Evolutionary conservation across 1,140 invertebrate genomes (phyloP).

Genomic region (Phocides pigmalion): DNA sequence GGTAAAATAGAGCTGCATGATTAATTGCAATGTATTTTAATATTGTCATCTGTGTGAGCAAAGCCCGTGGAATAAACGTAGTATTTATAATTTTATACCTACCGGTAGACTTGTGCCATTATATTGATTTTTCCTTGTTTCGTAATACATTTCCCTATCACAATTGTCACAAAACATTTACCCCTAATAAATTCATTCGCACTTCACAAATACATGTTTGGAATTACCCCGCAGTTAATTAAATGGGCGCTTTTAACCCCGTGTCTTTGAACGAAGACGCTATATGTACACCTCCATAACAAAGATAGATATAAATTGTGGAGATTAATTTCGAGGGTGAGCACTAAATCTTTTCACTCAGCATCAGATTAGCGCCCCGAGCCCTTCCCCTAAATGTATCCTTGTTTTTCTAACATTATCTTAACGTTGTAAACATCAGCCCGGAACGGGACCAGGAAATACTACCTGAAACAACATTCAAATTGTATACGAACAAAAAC

Average conservation of each 20-base stretch:
- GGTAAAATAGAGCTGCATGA: too few relatives aligned
- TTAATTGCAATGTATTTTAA: too few relatives aligned
- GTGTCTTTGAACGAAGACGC: constrained; percentile 25
- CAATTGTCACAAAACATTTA: not conserved
- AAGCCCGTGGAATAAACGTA: too few relatives aligned
- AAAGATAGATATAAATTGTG: constrained; percentile 31
- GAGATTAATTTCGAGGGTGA: constrained; percentile 58
- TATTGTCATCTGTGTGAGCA: too few relatives aligned
- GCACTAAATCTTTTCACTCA: constrained; percentile 69
- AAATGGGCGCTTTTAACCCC: constrained; percentile 34
- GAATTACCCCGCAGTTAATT: constrained; percentile 30
- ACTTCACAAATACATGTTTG: constrained; percentile 14
- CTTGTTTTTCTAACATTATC: constrained; percentile 70
- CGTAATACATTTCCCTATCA: constrained; percentile 5
- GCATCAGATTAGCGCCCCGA: constrained; percentile 62
- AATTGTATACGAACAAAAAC: constrained; percentile 37
- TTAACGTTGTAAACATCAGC: constrained; percentile 53
- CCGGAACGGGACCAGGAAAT: constrained; percentile 35
- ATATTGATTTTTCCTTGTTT: not conserved
- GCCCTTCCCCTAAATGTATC: constrained; percentile 53
- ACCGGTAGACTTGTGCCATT: too few relatives aligned
- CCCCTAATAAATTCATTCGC: constrained; percentile 7
- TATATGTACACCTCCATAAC: constrained; percentile 10
- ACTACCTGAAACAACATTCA: constrained; percentile 55
- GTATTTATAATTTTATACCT: too few relatives aligned